phyloP scores from a whole-genome alignment of 2,888 invertebrate species.

The Meta bourneti region DNA sequence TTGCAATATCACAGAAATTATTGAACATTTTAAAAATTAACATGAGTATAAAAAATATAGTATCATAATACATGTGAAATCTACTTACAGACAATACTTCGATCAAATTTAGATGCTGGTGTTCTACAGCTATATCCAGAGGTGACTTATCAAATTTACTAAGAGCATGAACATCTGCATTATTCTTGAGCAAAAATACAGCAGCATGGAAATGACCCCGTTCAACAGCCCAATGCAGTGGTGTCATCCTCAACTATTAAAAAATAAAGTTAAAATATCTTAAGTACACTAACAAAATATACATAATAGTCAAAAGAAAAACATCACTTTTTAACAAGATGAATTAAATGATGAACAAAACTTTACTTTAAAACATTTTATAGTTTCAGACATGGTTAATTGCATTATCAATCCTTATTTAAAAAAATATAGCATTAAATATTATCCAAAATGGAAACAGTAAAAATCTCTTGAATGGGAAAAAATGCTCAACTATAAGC shows the following conservation, averaged over 20 bases:
- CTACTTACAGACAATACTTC: constrained; percentile 60
- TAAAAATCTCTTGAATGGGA: not conserved
- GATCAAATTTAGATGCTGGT: constrained; percentile 83
- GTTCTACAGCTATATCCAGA: constrained; percentile 86
- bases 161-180: constrained; percentile 86
- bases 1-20: too few species aligned
- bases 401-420: too few species aligned
- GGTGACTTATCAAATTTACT: constrained; percentile 90
- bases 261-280: constrained; percentile 9
- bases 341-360: not conserved
- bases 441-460: not conserved
- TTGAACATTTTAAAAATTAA: too few species aligned
- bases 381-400: not conserved
- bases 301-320: not conserved
- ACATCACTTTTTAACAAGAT: not conserved
- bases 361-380: not conserved
- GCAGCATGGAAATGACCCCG: constrained; percentile 88
- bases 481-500: not conserved
- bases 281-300: not conserved
- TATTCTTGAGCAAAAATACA: constrained; percentile 86
- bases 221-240: constrained; percentile 96
- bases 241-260: constrained; percentile 90
- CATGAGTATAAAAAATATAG: too few species aligned
- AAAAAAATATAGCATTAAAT: too few species aligned
- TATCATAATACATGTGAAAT: too few species aligned